Percentiles rank a stretch among this genome's conserved stretches.
Evolutionary conservation across 1,140 invertebrate species (phyloP).

Genomic region (Coenobita brevimanus): DNA sequence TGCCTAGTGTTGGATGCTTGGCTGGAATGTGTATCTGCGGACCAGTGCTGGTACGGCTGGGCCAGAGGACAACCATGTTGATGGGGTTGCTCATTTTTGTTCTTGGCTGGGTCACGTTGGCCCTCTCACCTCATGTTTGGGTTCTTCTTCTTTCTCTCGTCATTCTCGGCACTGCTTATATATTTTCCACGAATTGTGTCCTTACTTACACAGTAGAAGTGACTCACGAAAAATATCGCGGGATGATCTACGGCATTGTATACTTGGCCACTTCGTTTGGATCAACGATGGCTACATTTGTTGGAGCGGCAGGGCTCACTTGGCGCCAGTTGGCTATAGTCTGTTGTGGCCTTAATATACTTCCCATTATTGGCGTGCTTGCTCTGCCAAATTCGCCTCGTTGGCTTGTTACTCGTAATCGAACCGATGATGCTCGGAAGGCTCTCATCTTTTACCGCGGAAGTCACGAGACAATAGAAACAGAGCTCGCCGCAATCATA

Average conservation of each 20-base stretch:
- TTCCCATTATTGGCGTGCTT: conserved; percentile 48
- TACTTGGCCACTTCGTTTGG: not conserved
- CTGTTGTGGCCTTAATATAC: not conserved
- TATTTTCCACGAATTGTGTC: not conserved
- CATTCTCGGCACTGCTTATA: conserved; percentile 13
- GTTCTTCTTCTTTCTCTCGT: not conserved
- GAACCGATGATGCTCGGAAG: conserved; percentile 49
- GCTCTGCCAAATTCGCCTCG: conserved; percentile 65
- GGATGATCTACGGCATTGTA: not conserved
- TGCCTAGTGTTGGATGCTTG: not conserved
- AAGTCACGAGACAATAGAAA: conserved; percentile 3
- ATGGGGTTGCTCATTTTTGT: conserved; percentile 1
- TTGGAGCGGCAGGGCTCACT: conserved; percentile 1
- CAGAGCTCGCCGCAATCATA: conserved; percentile 37
- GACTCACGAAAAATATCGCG: conserved; percentile 28
- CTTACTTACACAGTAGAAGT: conserved; percentile 12
- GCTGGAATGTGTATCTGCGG: not conserved
- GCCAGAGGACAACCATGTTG: conserved; percentile 14
- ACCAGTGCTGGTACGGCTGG: conserved; percentile 20
- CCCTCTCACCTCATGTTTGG: not conserved
- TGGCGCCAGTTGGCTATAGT: too few relatives aligned
- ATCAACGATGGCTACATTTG: not conserved
- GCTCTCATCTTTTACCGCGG: conserved; percentile 56
- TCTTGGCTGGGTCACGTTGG: conserved; percentile 12
- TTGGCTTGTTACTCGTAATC: conserved; percentile 53